Percentiles rank a stretch among this genome's conserved stretches.
Evolutionary conservation across 2,888 invertebrate genomes (phyloP).

Genomic region (Plagodis pulveraria): DNA sequence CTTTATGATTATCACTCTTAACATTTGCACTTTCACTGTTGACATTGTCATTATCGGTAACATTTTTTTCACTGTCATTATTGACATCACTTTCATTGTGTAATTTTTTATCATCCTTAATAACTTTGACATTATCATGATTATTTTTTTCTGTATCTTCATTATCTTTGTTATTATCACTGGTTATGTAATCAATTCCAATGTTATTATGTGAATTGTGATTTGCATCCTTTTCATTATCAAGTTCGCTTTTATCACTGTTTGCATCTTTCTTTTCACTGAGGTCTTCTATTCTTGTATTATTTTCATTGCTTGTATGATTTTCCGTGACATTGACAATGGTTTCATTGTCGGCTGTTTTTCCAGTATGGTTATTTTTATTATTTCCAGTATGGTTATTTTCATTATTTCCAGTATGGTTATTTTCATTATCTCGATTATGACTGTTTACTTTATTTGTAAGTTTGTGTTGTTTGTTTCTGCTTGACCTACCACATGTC

Average conservation of each 20-base stretch:
- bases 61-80: constrained; percentile 6
- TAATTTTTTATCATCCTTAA: constrained; percentile 1
- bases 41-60: constrained; percentile 4
- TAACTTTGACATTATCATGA: constrained; percentile 4
- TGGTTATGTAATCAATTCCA: no score
- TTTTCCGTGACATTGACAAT: not conserved
- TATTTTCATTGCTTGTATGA: no score
- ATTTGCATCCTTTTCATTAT: no score
- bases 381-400: not conserved
- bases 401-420: constrained; percentile 5
- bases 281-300: not conserved
- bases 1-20: not conserved
- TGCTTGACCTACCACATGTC: not conserved
- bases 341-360: not conserved
- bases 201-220: no score
- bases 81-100: constrained; percentile 1
- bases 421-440: constrained; percentile 7
- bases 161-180: not conserved
- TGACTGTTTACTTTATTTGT: constrained; percentile 1
- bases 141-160: not conserved
- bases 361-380: not conserved
- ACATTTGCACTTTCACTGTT: not conserved
- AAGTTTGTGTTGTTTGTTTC: constrained; percentile 5
- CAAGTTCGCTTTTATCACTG: not conserved
- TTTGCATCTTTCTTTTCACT: not conserved